phyloP scores from a whole-genome alignment of 2,797 vertebrate species.

The Prionace glauca region DNA sequence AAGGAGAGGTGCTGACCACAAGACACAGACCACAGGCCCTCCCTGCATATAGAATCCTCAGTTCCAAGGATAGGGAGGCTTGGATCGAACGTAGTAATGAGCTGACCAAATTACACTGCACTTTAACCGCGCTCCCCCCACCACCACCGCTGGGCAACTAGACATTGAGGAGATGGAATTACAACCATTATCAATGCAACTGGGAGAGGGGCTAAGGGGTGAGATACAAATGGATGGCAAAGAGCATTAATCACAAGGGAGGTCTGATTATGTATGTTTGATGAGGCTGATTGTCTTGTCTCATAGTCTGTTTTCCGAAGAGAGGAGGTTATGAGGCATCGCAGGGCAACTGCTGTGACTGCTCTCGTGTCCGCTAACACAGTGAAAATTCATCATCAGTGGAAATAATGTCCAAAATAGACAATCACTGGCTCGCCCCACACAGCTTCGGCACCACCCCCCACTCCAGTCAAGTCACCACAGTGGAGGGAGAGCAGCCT shows the following conservation, averaged over 20 bases:
- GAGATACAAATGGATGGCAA: neutral
- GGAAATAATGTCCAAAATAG: neutral
- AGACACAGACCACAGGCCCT: neutral
- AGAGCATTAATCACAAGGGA: neutral
- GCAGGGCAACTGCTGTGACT: neutral
- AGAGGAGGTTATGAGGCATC: neutral
- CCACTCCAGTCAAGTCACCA: neutral
- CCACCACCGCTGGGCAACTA: neutral
- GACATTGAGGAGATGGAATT: slow-evolving; percentile 1
- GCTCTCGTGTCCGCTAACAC: neutral
- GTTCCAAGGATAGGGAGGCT: neutral
- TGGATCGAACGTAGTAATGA: neutral
- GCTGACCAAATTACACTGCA: neutral
- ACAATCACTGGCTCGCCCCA: neutral
- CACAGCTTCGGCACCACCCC: no score
- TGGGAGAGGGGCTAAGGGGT: neutral
- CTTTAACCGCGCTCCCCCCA: neutral
- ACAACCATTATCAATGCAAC: neutral
- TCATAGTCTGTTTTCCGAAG: neutral
- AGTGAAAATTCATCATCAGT: neutral
- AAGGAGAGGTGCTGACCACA: neutral
- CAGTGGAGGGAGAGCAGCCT: neutral
- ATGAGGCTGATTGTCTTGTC: neutral
- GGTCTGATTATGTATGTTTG: neutral
- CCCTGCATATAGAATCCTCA: neutral